Percentiles rank a stretch among this genome's conserved stretches.
These are phyloP conservation scores for Drosophila elegans DNA, from an alignment of 1,140 invertebrate species.

Conservation along the genomic window DNA sequence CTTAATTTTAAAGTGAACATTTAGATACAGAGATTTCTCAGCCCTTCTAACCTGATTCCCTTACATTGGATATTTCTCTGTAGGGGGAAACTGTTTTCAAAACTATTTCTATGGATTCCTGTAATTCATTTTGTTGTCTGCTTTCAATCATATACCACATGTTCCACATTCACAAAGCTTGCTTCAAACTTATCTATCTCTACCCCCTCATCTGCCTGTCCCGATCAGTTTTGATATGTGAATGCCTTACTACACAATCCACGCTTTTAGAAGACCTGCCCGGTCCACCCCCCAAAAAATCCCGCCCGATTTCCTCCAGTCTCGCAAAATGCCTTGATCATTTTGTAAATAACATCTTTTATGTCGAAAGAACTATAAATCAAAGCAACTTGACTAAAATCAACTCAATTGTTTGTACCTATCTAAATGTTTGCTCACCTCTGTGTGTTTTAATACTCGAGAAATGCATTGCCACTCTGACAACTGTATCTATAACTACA, in stretches of 20 bases:
- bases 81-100: slow-evolving; percentile 12
- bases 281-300: slow-evolving; percentile 4
- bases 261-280: slow-evolving; percentile 37
- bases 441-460: slow-evolving; percentile 47
- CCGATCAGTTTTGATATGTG: slow-evolving; percentile 42
- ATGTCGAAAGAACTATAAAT: slow-evolving; percentile 12
- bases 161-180: slow-evolving; percentile 40
- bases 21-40: slow-evolving; percentile 26
- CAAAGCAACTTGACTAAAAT: not conserved
- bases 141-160: slow-evolving; percentile 36
- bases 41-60: slow-evolving; percentile 24
- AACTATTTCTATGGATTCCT: slow-evolving; percentile 44
- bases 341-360: slow-evolving; percentile 46
- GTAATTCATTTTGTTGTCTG: slow-evolving; percentile 43
- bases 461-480: slow-evolving; percentile 56
- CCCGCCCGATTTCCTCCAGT: not conserved
- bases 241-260: slow-evolving; percentile 32
- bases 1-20: slow-evolving; percentile 17
- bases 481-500: slow-evolving; percentile 49
- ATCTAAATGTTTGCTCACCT: slow-evolving; percentile 56
- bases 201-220: slow-evolving; percentile 42
- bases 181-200: slow-evolving; percentile 24
- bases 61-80: slow-evolving; percentile 30
- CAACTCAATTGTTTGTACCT: slow-evolving; percentile 29
- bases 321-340: slow-evolving; percentile 33